phyloP scores from a whole-genome alignment of 2,888 invertebrate genomes.

The Campoplex capitator region DNA sequence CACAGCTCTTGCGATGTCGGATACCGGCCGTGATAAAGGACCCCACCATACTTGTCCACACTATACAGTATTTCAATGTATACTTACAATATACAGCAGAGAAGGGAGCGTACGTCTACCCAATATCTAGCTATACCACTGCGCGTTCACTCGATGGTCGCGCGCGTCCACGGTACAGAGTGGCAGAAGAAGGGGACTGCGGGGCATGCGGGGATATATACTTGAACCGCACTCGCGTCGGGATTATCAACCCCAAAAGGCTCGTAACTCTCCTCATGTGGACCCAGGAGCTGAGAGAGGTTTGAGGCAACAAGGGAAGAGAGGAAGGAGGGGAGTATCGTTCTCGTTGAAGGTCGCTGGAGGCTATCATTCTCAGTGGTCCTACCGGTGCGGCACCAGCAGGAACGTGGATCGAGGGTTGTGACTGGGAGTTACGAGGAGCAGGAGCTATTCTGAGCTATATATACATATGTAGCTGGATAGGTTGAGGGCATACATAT shows the following conservation, averaged over 20 bases:
- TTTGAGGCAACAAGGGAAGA: conserved; percentile 49
- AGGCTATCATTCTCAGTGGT: conserved; percentile 66
- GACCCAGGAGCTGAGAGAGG: conserved; percentile 26
- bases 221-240: conserved; percentile 65
- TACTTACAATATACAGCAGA: neutral
- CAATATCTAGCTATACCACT: conserved; percentile 27
- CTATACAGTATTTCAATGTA: conserved; percentile 17
- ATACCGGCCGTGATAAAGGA: conserved; percentile 11
- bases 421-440: conserved; percentile 59
- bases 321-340: conserved; percentile 46
- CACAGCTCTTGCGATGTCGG: conserved; percentile 14
- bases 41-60: conserved; percentile 4
- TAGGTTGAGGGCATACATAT: neutral
- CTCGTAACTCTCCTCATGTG: conserved; percentile 76
- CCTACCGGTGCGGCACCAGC: conserved; percentile 40
- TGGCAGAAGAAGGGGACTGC: neutral
- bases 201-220: conserved; percentile 27
- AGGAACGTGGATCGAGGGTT: conserved; percentile 47
- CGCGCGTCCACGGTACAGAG: conserved; percentile 7
- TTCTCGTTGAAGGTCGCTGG: conserved; percentile 68
- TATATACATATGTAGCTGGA: conserved; percentile 11
- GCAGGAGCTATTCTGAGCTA: conserved; percentile 18
- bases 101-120: conserved; percentile 7
- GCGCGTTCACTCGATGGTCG: conserved; percentile 5
- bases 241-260: conserved; percentile 81